These are phyloP conservation scores for Torymus aiolomorphi DNA, from an alignment of 2,888 invertebrate species.

Conservation along the genomic window DNA sequence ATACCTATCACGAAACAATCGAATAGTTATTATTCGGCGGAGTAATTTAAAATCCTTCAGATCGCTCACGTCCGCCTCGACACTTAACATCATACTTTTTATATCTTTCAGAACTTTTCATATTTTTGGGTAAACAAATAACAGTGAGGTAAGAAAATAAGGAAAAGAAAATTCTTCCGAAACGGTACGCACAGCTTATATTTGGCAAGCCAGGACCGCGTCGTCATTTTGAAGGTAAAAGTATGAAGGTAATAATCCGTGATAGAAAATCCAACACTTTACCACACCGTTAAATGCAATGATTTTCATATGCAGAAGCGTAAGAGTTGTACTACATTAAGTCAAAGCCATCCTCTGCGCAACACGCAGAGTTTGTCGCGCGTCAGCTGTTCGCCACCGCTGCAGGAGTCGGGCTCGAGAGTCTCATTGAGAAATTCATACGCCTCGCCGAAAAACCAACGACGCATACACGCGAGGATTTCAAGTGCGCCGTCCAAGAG, in stretches of 20 bases:
- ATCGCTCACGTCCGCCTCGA: slow-evolving; percentile 1
- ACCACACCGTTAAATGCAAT: too few relatives aligned
- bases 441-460: slow-evolving; percentile 7
- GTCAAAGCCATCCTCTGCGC: slow-evolving; percentile 17
- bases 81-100: slow-evolving; percentile 38
- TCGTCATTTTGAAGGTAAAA: slow-evolving; percentile 57
- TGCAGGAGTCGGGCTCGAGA: slow-evolving; percentile 16
- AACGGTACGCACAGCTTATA: not conserved
- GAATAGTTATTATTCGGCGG: not conserved
- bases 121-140: slow-evolving; percentile 42
- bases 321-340: slow-evolving; percentile 43
- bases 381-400: not conserved
- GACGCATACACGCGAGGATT: not conserved
- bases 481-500: not conserved
- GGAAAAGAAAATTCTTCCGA: not conserved
- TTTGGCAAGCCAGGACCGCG: not conserved
- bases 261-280: too few relatives aligned
- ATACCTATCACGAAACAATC: slow-evolving; percentile 24
- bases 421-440: not conserved
- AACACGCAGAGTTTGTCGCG: slow-evolving; percentile 18
- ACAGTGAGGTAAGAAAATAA: not conserved
- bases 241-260: slow-evolving; percentile 52
- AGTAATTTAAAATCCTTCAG: slow-evolving; percentile 45
- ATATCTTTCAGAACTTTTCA: slow-evolving; percentile 38
- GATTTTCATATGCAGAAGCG: slow-evolving; percentile 20